A percentile compares a stretch with the other conserved stretches of the same genome.
Evolutionary conservation across 1,140 invertebrate species (phyloP).

Genomic region (Paralvinella palmiformis): DNA sequence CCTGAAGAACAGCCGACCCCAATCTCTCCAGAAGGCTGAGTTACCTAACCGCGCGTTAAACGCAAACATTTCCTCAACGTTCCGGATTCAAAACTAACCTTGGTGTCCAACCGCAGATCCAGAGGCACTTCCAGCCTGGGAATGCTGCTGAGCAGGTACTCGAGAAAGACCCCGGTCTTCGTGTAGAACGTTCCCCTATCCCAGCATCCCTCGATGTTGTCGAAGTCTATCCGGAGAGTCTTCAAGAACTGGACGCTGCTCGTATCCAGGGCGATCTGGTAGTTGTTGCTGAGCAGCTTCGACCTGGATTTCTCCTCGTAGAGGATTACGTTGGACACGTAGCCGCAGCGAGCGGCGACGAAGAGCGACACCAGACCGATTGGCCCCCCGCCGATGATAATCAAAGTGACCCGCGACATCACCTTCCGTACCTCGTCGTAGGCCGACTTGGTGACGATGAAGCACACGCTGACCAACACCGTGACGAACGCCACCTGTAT

Average conservation of each 20-base stretch:
- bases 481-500: no score
- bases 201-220: conserved; percentile 44
- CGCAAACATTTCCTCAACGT: no score
- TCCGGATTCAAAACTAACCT: no score
- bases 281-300: conserved; percentile 26
- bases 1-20: no score
- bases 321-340: conserved; percentile 29
- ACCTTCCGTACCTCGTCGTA: conserved; percentile 25
- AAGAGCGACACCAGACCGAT: conserved; percentile 32
- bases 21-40: no score
- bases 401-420: conserved; percentile 24
- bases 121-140: conserved; percentile 19
- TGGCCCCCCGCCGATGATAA: conserved; percentile 38
- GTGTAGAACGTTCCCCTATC: conserved; percentile 37
- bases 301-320: conserved; percentile 33
- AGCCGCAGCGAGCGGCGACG: conserved; percentile 26
- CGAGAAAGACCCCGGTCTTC: conserved; percentile 36
- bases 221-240: conserved; percentile 37
- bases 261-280: conserved; percentile 38
- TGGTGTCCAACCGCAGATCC: conserved; percentile 30
- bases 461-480: conserved; percentile 26
- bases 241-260: conserved; percentile 31
- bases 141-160: conserved; percentile 31
- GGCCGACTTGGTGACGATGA: conserved; percentile 29
- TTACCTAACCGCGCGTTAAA: no score